Percentiles rank a stretch among this genome's conserved stretches.
phyloP scores from a whole-genome alignment of 2,888 invertebrate genomes.

The Polyommatus iphigenia region DNA sequence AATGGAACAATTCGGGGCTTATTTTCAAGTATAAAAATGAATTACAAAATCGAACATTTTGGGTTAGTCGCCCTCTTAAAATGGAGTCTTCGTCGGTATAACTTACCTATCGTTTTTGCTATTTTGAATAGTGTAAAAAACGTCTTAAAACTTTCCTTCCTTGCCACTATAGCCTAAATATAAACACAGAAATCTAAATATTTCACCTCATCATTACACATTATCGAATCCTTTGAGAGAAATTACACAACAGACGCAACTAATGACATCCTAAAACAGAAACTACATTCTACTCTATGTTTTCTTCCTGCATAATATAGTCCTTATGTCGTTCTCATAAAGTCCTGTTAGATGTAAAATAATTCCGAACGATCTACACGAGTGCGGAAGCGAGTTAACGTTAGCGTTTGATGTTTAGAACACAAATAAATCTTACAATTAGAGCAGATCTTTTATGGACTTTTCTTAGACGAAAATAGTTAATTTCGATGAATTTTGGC shows the following conservation, averaged over 20 bases:
- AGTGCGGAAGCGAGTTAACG: slow-evolving; percentile 47
- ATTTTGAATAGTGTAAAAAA: too few species aligned
- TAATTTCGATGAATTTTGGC: background rate
- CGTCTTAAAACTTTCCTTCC: too few species aligned
- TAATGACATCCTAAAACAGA: slow-evolving; percentile 36
- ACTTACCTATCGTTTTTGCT: too few species aligned
- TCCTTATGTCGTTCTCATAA: background rate
- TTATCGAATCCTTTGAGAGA: slow-evolving; percentile 1
- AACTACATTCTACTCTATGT: background rate
- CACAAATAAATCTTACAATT: slow-evolving; percentile 26
- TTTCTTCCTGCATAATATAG: background rate
- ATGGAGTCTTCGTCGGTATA: too few species aligned
- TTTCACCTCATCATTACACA: background rate
- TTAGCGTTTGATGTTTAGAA: slow-evolving; percentile 38
- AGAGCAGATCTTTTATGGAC: slow-evolving; percentile 40
- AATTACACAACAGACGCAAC: background rate
- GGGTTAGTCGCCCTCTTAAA: too few species aligned
- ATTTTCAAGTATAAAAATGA: too few species aligned
- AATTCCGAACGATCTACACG: slow-evolving; percentile 10
- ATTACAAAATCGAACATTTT: too few species aligned
- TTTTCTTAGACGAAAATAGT: background rate
- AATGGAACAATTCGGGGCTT: too few species aligned
- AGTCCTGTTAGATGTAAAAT: background rate
- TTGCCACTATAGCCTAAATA: background rate
- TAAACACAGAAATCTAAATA: background rate